Percentiles rank a stretch among this genome's conserved stretches.
Evolutionary conservation across 2,113 vertebrate species (phyloP).

Genomic region (Baryphthengus martii): DNA sequence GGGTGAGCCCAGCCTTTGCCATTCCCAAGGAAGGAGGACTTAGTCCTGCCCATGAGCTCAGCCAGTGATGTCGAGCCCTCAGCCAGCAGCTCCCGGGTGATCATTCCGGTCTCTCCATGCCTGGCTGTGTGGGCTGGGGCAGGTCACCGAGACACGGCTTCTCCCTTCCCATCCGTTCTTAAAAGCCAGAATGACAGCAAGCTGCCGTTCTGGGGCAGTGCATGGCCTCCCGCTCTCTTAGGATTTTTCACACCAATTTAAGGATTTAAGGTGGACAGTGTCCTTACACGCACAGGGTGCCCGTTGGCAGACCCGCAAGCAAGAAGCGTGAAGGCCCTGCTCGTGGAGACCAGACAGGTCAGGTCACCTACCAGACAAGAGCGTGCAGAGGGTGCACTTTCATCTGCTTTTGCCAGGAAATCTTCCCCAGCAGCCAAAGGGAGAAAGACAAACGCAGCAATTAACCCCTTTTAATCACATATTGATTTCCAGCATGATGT

Average conservation of each 20-base stretch:
- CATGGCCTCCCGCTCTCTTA: fast-evolving
- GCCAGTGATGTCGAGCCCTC: fast-evolving
- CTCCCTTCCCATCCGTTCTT: fast-evolving
- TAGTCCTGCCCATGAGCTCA: fast-evolving
- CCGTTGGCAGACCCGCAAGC: not conserved
- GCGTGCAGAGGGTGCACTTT: fast-evolving
- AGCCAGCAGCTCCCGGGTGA: fast-evolving
- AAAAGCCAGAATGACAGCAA: too few relatives aligned
- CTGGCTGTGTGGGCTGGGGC: too few relatives aligned
- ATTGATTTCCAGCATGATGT: not conserved
- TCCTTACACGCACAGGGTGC: fast-evolving
- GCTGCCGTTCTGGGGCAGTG: not conserved
- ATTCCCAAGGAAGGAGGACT: not conserved
- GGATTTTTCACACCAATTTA: not conserved
- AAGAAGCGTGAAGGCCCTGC: fast-evolving
- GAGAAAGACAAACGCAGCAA: not conserved
- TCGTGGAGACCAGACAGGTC: fast-evolving
- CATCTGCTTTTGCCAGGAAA: not conserved
- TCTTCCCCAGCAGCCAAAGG: not conserved
- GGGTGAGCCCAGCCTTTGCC: not conserved
- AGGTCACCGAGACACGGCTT: fast-evolving
- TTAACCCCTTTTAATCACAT: not conserved
- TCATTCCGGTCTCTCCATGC: too few relatives aligned
- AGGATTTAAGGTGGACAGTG: fast-evolving
- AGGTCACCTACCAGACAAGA: not conserved